phyloP scores from a whole-genome alignment of 2,888 invertebrate species.

The Mesorhabditis sp. region DNA sequence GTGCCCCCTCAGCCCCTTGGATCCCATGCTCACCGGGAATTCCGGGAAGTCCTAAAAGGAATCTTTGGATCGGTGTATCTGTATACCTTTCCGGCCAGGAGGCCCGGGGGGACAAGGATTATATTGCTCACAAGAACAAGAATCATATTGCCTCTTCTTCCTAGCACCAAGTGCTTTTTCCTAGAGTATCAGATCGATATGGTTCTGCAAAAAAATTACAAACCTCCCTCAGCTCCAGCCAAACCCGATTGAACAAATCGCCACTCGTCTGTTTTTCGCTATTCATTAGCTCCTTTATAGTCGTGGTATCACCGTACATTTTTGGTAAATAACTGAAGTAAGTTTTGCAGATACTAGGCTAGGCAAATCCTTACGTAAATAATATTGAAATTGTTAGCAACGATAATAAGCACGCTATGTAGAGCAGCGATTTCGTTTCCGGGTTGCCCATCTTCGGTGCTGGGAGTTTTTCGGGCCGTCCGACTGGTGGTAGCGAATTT shows the following conservation, averaged over 20 bases:
- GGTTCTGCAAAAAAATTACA: not conserved
- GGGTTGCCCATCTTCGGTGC: too few species aligned
- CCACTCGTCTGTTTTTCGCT: not conserved
- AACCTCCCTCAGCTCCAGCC: not conserved
- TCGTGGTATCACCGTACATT: not conserved
- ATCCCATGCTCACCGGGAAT: constrained; percentile 27
- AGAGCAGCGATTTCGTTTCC: not conserved
- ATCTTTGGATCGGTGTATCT: not conserved
- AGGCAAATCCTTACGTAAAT: not conserved
- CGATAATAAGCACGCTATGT: not conserved
- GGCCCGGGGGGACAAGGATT: not conserved
- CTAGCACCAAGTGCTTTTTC: not conserved
- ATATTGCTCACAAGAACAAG: not conserved
- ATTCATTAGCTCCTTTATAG: not conserved
- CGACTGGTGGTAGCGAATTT: too few species aligned
- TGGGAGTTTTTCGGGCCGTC: too few species aligned
- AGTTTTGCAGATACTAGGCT: not conserved
- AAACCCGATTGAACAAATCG: not conserved
- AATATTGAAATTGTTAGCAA: not conserved
- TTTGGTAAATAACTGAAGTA: not conserved
- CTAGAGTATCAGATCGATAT: not conserved
- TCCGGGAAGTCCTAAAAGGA: constrained; percentile 14
- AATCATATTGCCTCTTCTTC: not conserved
- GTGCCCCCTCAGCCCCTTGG: constrained; percentile 28
- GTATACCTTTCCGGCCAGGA: not conserved